phyloP scores from a whole-genome alignment of 2,797 vertebrate species.

The Enteromius paludinosus region DNA sequence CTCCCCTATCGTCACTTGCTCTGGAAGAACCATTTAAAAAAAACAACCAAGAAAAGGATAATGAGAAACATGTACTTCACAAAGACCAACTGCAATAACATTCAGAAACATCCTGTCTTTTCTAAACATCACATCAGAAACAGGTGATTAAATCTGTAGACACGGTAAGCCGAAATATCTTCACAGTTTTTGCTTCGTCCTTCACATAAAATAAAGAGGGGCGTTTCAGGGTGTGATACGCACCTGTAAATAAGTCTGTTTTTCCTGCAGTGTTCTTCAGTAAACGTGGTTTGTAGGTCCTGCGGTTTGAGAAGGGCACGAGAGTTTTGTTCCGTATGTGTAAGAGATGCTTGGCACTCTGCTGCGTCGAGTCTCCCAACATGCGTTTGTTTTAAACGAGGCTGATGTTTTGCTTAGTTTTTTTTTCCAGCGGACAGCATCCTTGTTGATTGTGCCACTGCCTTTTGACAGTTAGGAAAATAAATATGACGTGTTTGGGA shows the following conservation, averaged over 20 bases:
- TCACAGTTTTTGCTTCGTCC: constrained; percentile 76
- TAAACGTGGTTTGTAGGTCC: constrained; percentile 57
- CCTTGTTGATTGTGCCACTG: constrained; percentile 35
- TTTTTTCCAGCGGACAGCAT: constrained; percentile 25
- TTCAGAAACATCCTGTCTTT: constrained; percentile 73
- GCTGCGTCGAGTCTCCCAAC: constrained; percentile 28
- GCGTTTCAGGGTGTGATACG: constrained; percentile 50
- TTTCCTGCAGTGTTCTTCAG: constrained; percentile 61
- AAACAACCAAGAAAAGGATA: constrained; percentile 67
- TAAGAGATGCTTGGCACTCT: constrained; percentile 45
- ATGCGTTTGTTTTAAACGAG: constrained; percentile 33
- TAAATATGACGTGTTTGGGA: constrained; percentile 73
- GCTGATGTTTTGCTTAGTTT: background rate
- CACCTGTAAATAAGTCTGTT: constrained; percentile 59
- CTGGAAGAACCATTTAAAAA: constrained; percentile 78
- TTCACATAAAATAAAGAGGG: constrained; percentile 70
- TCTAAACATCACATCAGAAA: constrained; percentile 78
- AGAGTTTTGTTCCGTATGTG: constrained; percentile 45
- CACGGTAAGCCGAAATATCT: constrained; percentile 69
- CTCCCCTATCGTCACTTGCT: constrained; percentile 74
- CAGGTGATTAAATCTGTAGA: constrained; percentile 66
- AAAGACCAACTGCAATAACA: constrained; percentile 79
- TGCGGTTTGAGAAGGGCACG: constrained; percentile 36
- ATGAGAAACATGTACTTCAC: constrained; percentile 81
- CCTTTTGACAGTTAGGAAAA: constrained; percentile 57